Percentiles rank a stretch among this genome's conserved stretches.
Evolutionary conservation across 2,113 vertebrate genomes (phyloP).

Genomic region (Ifrita kowaldi): DNA sequence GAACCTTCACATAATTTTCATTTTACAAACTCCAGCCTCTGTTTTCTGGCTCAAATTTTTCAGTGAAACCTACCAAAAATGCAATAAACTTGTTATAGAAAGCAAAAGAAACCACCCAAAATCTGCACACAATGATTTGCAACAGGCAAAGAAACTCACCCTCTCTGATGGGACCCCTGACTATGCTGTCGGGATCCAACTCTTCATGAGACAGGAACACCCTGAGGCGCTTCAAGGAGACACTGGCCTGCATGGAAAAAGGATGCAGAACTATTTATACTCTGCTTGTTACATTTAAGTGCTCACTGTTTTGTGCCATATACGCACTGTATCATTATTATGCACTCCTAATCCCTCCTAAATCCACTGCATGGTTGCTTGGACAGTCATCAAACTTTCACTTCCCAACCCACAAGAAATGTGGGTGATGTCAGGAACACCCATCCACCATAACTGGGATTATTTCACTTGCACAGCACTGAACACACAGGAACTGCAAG

Average conservation of each 20-base stretch:
- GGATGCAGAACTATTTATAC: neutral
- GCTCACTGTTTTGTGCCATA: neutral
- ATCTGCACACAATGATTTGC: neutral
- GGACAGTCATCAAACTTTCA: neutral
- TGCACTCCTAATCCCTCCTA: neutral
- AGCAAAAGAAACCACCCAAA: neutral
- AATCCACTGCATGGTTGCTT: neutral
- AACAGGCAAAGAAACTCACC: conserved; percentile 49
- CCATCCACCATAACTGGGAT: fast-evolving
- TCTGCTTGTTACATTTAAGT: neutral
- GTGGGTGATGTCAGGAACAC: neutral
- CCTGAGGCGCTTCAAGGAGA: conserved; percentile 89
- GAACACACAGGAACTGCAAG: neutral
- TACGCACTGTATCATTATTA: neutral
- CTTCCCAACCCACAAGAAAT: neutral
- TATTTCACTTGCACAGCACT: neutral
- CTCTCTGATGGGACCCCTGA: conserved; percentile 58
- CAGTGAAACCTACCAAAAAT: neutral
- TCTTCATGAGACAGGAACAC: conserved; percentile 94
- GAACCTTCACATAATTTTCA: neutral
- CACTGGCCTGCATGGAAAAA: conserved; percentile 79
- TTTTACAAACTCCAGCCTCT: neutral
- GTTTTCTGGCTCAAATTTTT: neutral
- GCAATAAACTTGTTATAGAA: neutral
- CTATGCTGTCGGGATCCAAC: conserved; percentile 84